A percentile compares a stretch with the other conserved stretches of the same genome.
Conservation (phyloP, 2,113 vertebrate species). For the Peromyscus leucopus region DNA sequence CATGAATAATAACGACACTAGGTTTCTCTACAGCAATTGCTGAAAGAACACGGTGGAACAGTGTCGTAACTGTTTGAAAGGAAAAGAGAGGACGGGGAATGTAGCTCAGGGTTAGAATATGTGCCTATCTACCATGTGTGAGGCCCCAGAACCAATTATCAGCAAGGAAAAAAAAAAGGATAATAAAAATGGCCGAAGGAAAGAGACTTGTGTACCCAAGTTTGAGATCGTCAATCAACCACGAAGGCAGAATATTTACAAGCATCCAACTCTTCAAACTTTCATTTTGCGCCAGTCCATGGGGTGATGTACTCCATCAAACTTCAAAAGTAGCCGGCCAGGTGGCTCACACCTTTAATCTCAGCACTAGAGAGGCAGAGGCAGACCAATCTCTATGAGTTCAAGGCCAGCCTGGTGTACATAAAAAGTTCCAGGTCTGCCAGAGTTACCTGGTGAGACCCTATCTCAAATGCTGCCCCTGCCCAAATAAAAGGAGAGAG, state of each 20-base stretch:
- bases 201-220: not conserved
- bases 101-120: not conserved
- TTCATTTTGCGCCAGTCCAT: not conserved
- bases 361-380: not conserved
- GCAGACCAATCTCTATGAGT: not conserved
- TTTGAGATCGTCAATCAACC: not conserved
- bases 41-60: not conserved
- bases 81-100: not conserved
- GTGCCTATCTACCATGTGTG: not conserved
- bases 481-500: not conserved
- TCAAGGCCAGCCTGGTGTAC: not conserved
- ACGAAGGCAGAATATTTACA: not conserved
- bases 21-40: not conserved
- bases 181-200: not conserved
- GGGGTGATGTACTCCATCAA: not conserved
- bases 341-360: not conserved
- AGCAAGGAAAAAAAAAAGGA: not conserved
- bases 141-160: not conserved
- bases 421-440: not conserved
- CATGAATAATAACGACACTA: not conserved
- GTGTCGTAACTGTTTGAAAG: not conserved
- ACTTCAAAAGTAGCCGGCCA: not conserved
- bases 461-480: not conserved
- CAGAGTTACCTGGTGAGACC: not conserved
- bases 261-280: not conserved